Percentiles rank a stretch among this genome's conserved stretches.
Conservation (phyloP, 2,797 vertebrate genomes). For the Pseudochirops corinnae region DNA sequence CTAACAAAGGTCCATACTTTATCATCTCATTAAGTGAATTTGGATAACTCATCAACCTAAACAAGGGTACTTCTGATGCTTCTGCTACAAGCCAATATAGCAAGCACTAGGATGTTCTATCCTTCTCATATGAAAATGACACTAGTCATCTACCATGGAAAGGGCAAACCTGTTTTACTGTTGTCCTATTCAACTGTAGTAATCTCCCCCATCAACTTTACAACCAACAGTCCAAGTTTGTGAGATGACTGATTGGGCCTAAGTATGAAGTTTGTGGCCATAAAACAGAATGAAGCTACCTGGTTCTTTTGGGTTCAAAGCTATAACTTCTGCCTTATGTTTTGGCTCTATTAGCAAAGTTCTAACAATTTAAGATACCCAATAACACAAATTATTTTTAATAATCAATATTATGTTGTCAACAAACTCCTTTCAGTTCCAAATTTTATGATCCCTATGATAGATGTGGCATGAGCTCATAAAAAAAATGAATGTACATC, state of each 20-base stretch:
- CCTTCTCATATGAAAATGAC: not conserved
- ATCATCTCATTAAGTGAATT: not conserved
- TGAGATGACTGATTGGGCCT: not conserved
- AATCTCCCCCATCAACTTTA: conserved; percentile 18
- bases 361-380: conserved; percentile 6
- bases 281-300: not conserved
- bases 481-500: not conserved
- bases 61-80: not conserved
- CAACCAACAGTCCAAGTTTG: conserved; percentile 8
- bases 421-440: not conserved
- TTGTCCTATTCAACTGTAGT: not conserved
- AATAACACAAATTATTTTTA: conserved; percentile 18
- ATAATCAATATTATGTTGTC: not conserved
- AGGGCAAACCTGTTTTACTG: not conserved
- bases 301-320: not conserved
- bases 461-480: not conserved
- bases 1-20: not conserved
- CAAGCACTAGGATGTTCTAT: not conserved
- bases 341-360: not conserved
- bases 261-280: not conserved
- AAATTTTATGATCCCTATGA: not conserved
- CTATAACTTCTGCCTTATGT: not conserved
- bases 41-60: not conserved
- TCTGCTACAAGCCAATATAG: not conserved
- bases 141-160: not conserved